Evolutionary conservation across 53 echinoderm and acorn worm species (phyloP), one percentile per base, ranked within the genome.

Genomic region (Apostichopus leukothele): DNA sequence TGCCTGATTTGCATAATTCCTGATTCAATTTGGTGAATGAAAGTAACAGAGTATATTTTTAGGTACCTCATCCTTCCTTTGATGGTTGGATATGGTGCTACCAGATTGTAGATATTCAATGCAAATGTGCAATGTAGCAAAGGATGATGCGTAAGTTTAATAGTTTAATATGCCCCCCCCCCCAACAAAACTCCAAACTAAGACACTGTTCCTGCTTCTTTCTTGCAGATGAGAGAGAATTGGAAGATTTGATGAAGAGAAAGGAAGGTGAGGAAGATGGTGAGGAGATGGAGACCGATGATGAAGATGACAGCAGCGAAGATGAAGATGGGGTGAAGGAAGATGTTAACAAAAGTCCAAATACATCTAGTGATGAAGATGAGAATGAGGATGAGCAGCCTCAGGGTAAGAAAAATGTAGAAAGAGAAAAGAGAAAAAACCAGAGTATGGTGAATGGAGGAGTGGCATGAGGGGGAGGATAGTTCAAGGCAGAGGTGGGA

Each of bases 381-480:
- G 92, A 90, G 22, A 86, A 92, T 9, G 92, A 92, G 39, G 92
- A 88, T 12, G 83, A 90, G 51, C 52, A 71, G 18, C 71, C 71
- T 27, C 21, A 83, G 6, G 88, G 50, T 60, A 10, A 84, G 57
- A 84, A 21, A 84, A 39, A 14, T 5, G 51, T 53, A 13, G 51
- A 83, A 14, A 12, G n/a, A 10, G 13, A 10, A 26, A 18, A 39
- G 50, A 27, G 27, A 39, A 39, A 39, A 39, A 0, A 39, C 39
- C 39, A 39, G 39, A 39, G 39, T 39, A 27, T 76, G 11, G 10
- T 16, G 76, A 25, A 10, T 13, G 91, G 14, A 68, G 91, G 53
- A 90, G 87, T 76, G 55, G 87, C 3, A 67, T 84, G 63, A 85
- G 90, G 13, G 0, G 71, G 71, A 68, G 20, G 18, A 18, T 19